A percentile compares a stretch with the other conserved stretches of the same genome.
These are phyloP conservation scores for Gasterosteus nipponicus DNA, from an alignment of 2,113 vertebrate species.

Conservation along the genomic window DNA sequence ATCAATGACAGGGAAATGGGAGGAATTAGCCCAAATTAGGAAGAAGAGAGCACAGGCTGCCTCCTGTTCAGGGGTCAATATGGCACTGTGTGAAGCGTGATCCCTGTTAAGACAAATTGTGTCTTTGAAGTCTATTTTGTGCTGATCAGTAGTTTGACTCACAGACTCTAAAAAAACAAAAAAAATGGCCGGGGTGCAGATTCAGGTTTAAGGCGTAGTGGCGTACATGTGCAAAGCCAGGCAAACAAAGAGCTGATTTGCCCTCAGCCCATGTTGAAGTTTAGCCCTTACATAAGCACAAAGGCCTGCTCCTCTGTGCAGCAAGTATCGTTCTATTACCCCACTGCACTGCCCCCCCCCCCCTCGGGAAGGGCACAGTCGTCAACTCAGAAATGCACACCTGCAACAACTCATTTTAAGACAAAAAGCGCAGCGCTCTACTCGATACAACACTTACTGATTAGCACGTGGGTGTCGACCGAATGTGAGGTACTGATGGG, in stretches of 20 bases:
- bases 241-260: conserved; percentile 55
- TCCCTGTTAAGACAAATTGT: conserved; percentile 49
- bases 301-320: conserved; percentile 47
- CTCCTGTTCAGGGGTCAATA: conserved; percentile 69
- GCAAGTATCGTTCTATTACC: conserved; percentile 43
- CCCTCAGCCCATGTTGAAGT: conserved; percentile 37
- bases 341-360: conserved; percentile 26
- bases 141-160: conserved; percentile 49
- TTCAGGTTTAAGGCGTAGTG: conserved; percentile 20
- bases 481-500: conserved; percentile 44
- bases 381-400: conserved; percentile 50
- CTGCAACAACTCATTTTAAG: conserved; percentile 58
- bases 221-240: conserved; percentile 60
- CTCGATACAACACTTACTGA: conserved; percentile 28
- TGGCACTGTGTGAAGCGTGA: conserved; percentile 69
- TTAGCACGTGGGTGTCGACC: conserved; percentile 33
- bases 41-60: conserved; percentile 72
- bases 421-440: conserved; percentile 40
- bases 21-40: conserved; percentile 83
- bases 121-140: conserved; percentile 61
- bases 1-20: conserved; percentile 82
- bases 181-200: no score
- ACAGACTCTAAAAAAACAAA: no score
- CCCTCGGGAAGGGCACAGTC: conserved; percentile 57
- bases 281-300: conserved; percentile 60